Base-by-base conservation (phyloP, 2,888 invertebrate genomes). In the Piscicola geometra region DNA sequence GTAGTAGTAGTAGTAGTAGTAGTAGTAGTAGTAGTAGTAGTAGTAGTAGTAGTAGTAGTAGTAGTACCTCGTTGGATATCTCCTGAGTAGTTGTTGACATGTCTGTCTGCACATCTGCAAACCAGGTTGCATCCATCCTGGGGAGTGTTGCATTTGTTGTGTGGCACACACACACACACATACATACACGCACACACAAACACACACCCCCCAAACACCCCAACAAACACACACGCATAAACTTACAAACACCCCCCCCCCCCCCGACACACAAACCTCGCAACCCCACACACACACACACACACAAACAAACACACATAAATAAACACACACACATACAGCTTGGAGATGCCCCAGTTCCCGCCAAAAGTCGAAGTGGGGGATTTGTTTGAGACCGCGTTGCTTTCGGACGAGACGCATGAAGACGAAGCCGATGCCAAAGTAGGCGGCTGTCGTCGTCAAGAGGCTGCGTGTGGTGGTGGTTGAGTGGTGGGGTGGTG, bases 61-160 rank as follows among this genome's bases (percentile, higher is more conserved):
- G 41, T 41, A 15, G 41, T 41, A 41, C 41, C 41, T 41, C 15
- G 41, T 41, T 41, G 41, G 15, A 41, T 5, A 15, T 41, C 41
- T 41, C 41, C 41, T 25, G 60, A 56, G 60, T 56, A 56, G 60
- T 56, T 56, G 60, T 56, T 56, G 60, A 56, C 60, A n/a, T 56
- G 60, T 56, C 60, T 56, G 60, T 56, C 60, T 5, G 60, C 60
- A 56, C 60, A 56, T 5, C 60, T 18, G 25, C 60, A 56, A 3
- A 56, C 60, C n/a, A 56, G n/a, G 60, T 56, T 56, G 60, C 60
- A 56, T 25, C 60, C 60, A 21, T 56, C 60, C 60, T 56, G 25
- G 21, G 25, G 21, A 28, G n/a, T 12, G 3, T n/a, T n/a, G n/a
- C n/a, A n/a, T n/a, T n/a, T n/a, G n/a, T n/a, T n/a, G n/a, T 12